phyloP scores from a whole-genome alignment of 1,140 invertebrate species.

The Rhopalosiphum padi region DNA sequence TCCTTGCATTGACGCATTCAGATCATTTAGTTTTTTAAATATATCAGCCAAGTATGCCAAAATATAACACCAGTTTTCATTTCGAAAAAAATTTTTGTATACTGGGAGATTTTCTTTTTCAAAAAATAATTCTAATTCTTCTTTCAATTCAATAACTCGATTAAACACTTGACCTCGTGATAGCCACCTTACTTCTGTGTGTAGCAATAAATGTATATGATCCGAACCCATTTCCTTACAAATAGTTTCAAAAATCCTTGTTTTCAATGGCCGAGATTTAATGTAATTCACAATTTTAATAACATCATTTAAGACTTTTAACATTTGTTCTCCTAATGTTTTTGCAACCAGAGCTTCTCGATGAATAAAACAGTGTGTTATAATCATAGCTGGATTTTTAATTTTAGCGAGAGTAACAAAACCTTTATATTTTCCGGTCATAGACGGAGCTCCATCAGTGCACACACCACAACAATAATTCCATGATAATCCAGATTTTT shows the following conservation, averaged over 20 bases:
- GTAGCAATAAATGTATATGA: background rate
- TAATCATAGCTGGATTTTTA: too few species aligned
- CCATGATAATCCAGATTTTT: too few species aligned
- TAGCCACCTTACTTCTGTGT: conserved; percentile 1
- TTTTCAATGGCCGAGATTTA: background rate
- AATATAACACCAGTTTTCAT: conserved; percentile 12
- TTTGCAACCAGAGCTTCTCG: too few species aligned
- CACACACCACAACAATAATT: too few species aligned
- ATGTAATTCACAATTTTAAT: background rate
- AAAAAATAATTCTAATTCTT: conserved; percentile 14
- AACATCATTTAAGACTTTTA: too few species aligned
- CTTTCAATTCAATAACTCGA: conserved; percentile 14
- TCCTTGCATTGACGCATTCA: background rate
- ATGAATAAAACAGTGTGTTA: too few species aligned
- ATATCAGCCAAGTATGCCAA: background rate
- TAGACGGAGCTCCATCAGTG: too few species aligned
- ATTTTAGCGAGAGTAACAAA: too few species aligned
- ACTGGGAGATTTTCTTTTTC: conserved; percentile 5
- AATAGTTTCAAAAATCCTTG: background rate
- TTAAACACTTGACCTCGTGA: background rate
- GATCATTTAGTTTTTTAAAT: background rate
- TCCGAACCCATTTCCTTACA: background rate
- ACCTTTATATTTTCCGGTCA: too few species aligned
- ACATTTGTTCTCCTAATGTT: too few species aligned
- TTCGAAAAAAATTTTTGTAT: background rate